A percentile compares a stretch with the other conserved stretches of the same genome.
Evolutionary conservation across 2,888 invertebrate genomes (phyloP).

Genomic region (Chrysolina americana): DNA sequence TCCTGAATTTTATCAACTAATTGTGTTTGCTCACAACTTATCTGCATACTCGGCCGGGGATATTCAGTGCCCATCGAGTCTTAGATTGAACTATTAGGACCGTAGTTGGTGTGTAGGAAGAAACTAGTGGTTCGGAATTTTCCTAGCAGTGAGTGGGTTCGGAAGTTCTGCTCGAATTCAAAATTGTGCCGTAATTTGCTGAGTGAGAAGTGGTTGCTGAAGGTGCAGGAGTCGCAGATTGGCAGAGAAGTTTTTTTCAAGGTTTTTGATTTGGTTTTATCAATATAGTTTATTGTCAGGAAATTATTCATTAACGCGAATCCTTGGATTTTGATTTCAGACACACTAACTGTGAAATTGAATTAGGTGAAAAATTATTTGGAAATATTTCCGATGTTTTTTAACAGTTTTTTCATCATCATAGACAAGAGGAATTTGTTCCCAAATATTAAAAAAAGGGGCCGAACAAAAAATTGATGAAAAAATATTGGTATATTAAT

Average conservation of each 20-base stretch:
- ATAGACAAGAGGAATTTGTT: too few species aligned
- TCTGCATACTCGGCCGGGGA: slow-evolving; percentile 19
- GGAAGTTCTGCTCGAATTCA: neutral
- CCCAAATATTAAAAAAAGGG: too few species aligned
- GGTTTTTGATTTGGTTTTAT: slow-evolving; percentile 8
- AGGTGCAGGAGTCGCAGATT: slow-evolving; percentile 14
- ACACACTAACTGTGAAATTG: too few species aligned
- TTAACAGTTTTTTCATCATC: too few species aligned
- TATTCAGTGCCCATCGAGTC: slow-evolving; percentile 22
- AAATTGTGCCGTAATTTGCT: slow-evolving; percentile 1
- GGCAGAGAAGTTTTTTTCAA: slow-evolving; percentile 18
- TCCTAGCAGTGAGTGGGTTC: slow-evolving; percentile 15
- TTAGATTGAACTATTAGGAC: slow-evolving; percentile 18
- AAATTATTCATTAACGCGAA: too few species aligned
- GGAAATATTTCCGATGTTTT: too few species aligned
- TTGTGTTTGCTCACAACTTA: slow-evolving; percentile 40
- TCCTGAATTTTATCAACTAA: slow-evolving; percentile 40
- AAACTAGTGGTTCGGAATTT: slow-evolving; percentile 2
- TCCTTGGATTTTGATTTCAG: too few species aligned
- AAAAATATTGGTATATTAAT: too few species aligned
- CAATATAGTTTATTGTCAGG: neutral
- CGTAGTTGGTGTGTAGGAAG: slow-evolving; percentile 7
- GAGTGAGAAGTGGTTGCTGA: neutral
- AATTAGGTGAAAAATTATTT: too few species aligned
- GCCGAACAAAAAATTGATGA: too few species aligned